Evolutionary conservation across 2,113 vertebrate genomes (phyloP).

Genomic region (Mus spicilegus): DNA sequence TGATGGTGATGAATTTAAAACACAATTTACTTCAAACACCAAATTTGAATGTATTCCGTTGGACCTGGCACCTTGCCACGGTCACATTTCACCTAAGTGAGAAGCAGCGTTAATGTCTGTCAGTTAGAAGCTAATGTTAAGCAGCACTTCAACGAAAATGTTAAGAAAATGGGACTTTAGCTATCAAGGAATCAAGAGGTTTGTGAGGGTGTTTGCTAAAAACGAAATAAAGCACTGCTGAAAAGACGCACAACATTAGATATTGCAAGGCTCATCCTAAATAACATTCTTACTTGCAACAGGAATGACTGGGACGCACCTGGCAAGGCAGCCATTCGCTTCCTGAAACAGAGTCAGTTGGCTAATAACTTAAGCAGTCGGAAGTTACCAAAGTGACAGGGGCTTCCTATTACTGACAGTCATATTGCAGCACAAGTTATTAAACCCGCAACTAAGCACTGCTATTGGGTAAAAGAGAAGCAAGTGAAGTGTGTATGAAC

Average conservation of each 20-base stretch:
- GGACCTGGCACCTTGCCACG: slow-evolving; percentile 66
- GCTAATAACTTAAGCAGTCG: slow-evolving; percentile 34
- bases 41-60: slow-evolving; percentile 75
- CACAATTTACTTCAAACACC: slow-evolving; percentile 66
- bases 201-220: slow-evolving; percentile 29
- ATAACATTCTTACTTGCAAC: not conserved
- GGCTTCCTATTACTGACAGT: slow-evolving; percentile 54
- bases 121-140: slow-evolving; percentile 73
- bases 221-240: not conserved
- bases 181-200: slow-evolving; percentile 60
- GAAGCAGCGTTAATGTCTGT: slow-evolving; percentile 69
- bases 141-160: slow-evolving; percentile 66
- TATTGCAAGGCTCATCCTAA: slow-evolving; percentile 38
- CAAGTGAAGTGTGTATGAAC: slow-evolving; percentile 38
- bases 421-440: slow-evolving; percentile 61
- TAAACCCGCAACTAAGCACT: slow-evolving; percentile 63
- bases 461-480: slow-evolving; percentile 54
- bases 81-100: slow-evolving; percentile 71
- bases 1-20: slow-evolving; percentile 66
- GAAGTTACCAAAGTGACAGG: slow-evolving; percentile 60
- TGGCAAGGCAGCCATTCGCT: slow-evolving; percentile 22
- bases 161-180: slow-evolving; percentile 58
- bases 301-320: slow-evolving; percentile 27
- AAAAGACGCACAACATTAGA: slow-evolving; percentile 48
- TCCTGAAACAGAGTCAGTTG: slow-evolving; percentile 41